A percentile compares a stretch with the other conserved stretches of the same genome.
Evolutionary conservation across 2,113 vertebrate genomes (phyloP).

Genomic region (Kryptolebias marmoratus): DNA sequence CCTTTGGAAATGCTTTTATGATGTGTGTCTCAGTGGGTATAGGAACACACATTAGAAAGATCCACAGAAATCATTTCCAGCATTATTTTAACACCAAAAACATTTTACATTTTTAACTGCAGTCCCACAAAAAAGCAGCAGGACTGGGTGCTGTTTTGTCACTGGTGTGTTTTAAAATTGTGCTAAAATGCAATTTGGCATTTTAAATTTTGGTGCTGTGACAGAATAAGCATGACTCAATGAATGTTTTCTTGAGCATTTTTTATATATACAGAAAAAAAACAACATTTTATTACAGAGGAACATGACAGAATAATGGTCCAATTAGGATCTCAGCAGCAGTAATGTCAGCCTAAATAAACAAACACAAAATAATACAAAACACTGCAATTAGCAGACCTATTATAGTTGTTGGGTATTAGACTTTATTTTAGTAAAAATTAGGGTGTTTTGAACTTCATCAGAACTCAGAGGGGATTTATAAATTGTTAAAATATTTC

Average conservation of each 20-base stretch:
- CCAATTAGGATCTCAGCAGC: not conserved
- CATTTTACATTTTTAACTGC: no score
- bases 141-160: not conserved
- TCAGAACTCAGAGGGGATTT: not conserved
- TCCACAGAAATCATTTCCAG: conserved; percentile 20
- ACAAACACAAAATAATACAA: not conserved
- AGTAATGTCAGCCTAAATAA: conserved; percentile 1
- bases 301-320: not conserved
- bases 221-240: not conserved
- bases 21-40: conserved; percentile 21
- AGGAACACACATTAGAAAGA: conserved; percentile 26
- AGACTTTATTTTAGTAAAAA: not conserved
- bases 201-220: not conserved
- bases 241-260: not conserved
- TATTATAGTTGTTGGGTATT: conserved; percentile 1
- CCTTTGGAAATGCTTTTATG: conserved; percentile 17
- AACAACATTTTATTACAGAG: not conserved
- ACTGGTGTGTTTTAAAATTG: not conserved
- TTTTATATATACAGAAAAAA: conserved; percentile 18
- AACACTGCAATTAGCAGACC: not conserved
- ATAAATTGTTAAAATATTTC: not conserved
- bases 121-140: not conserved
- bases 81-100: conserved; percentile 5
- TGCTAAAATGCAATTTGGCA: not conserved
- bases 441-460: not conserved